Conservation (phyloP, 2,797 vertebrate species). For the Chaunax sp. region DNA sequence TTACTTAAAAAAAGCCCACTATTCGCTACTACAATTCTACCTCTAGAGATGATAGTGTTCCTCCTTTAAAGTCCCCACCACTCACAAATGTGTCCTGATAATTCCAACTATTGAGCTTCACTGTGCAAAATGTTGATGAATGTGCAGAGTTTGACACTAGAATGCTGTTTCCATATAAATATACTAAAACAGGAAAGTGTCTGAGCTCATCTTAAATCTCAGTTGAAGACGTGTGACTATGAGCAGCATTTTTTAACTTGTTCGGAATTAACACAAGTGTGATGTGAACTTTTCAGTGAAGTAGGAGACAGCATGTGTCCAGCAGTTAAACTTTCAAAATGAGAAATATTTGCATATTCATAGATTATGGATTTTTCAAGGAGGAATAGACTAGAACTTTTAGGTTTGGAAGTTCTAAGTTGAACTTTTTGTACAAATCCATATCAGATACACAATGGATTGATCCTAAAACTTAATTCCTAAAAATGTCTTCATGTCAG, state of each 20-base stretch:
- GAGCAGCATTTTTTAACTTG: neutral
- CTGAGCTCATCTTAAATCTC: slow-evolving; percentile 1
- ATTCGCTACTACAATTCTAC: too few relatives aligned
- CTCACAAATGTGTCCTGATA: neutral
- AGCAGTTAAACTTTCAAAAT: neutral
- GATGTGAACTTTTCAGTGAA: neutral
- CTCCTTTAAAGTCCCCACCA: neutral
- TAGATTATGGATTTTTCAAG: neutral
- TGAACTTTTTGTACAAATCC: neutral
- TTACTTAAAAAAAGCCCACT: slow-evolving; percentile 2
- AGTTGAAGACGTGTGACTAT: rapidly evolving
- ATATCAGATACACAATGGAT: neutral
- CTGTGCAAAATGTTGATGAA: neutral
- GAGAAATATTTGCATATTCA: slow-evolving; percentile 1
- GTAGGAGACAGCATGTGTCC: neutral
- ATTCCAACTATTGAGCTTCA: neutral
- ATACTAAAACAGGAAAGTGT: neutral
- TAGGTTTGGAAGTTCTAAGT: neutral
- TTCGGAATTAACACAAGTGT: neutral
- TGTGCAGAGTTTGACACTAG: neutral
- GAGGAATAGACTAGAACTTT: neutral
- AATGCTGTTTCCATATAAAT: neutral
- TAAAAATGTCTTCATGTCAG: too few relatives aligned
- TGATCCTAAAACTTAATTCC: neutral
- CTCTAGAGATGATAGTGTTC: neutral